These are phyloP conservation scores for Aplochiton taeniatus DNA, from an alignment of 2,797 vertebrate genomes.

Conservation along the genomic window DNA sequence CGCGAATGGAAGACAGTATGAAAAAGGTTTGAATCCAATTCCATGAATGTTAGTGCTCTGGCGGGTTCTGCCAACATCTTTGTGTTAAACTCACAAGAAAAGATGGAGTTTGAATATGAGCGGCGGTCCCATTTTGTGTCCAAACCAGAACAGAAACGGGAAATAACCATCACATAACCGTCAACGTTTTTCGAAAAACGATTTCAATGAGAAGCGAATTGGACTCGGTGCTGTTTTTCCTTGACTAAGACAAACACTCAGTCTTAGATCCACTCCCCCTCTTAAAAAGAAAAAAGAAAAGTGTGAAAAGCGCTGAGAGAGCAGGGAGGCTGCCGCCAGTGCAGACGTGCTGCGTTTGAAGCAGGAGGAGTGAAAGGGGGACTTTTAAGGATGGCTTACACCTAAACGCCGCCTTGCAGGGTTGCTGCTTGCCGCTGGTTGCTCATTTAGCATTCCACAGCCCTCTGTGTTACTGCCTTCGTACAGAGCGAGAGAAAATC, in stretches of 20 bases:
- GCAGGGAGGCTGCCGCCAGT: not conserved
- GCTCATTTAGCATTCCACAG: slow-evolving; percentile 27
- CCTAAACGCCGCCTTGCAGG: slow-evolving; percentile 18
- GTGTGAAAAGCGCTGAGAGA: slow-evolving; percentile 2
- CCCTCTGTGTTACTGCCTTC: slow-evolving; percentile 17
- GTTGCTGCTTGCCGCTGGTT: not conserved
- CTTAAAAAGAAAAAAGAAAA: not conserved
- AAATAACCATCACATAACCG: not conserved
- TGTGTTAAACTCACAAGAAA: too few species aligned
- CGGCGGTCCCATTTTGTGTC: too few species aligned
- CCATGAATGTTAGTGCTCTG: too few species aligned
- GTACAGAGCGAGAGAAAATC: slow-evolving; percentile 23
- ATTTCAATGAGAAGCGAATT: too few species aligned
- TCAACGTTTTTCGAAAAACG: not conserved
- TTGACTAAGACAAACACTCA: not conserved
- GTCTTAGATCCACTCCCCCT: not conserved
- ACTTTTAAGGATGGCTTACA: slow-evolving; percentile 36
- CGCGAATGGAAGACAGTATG: too few species aligned
- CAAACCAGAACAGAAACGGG: too few species aligned
- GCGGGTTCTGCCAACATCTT: too few species aligned
- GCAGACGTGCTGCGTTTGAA: slow-evolving; percentile 1
- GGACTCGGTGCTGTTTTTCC: too few species aligned
- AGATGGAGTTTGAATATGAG: too few species aligned
- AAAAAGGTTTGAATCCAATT: too few species aligned
- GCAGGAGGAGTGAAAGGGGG: slow-evolving; percentile 14